Evolutionary conservation across 2,888 invertebrate species (phyloP), one percentile per base, ranked within the genome.

Genomic region (Hesperia comma): DNA sequence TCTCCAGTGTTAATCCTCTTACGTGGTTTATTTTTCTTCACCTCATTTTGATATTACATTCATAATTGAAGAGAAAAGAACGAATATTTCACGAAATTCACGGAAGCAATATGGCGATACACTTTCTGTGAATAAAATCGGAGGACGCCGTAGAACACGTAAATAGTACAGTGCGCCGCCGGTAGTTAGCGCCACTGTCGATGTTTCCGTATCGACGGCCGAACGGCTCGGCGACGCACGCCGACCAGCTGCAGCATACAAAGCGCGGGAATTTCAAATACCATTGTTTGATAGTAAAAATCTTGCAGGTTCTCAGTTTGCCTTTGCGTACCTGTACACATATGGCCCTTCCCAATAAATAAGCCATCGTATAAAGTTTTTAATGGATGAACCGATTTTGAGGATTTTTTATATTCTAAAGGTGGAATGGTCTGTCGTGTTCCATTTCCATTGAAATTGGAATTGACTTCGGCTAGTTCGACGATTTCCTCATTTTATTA

Each of bases 61-160:
- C 92, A 92, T 91, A 88, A 90, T 90, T 85, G 75, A 72, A 83
- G 90, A 91, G 92, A 90, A 92, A 91, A 86, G 83, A 79, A 86
- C 86, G 84, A 87, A 84, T 91, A 90, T 86, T 90, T 88, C 87
- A 86, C 87, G 77, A 81, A 88, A 88, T 89, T 92, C 87, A 91
- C 89, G 88, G 92, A 92, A 92, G 92, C 92, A 92, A 92, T 92
- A 92, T 92, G 92, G 92, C 92, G 92, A 90, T 90, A 86, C 86
- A 87, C 90, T 91, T 90, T 92, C 91, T 86, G 90, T 91, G 92
- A 90, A 92, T 85, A 92, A 90, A 90, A 86, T 91, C 90, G 82
- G 92, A 92, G 92, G 92, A 92, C 92, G 92, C 92, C 92, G 91
- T 85, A 90, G 88, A 92, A 91, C 92, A 88, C 81, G 92, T 89